Evolutionary conservation across 2,888 invertebrate species (phyloP).

Genomic region (Acanthosepion lycidas): DNA sequence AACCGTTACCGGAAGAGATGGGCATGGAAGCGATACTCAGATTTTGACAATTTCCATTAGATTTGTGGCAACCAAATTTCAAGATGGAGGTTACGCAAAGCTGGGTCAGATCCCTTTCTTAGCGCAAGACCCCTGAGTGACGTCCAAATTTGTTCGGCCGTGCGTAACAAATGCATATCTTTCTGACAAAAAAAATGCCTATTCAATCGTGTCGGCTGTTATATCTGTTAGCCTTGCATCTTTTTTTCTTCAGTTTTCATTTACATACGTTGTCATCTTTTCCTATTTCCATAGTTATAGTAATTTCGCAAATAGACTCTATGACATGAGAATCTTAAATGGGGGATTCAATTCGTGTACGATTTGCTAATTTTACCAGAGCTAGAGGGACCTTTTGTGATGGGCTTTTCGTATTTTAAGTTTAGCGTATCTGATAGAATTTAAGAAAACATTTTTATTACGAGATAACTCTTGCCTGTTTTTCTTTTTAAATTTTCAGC

Average conservation of each 20-base stretch:
- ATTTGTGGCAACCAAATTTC: neutral
- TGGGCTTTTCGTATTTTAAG: no score
- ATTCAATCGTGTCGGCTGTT: neutral
- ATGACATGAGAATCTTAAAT: no score
- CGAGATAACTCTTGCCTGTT: no score
- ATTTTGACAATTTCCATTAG: constrained; percentile 22
- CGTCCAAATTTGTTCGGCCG: neutral
- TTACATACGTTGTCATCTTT: no score
- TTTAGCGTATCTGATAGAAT: no score
- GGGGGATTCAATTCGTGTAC: no score
- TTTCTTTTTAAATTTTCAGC: no score
- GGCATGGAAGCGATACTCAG: neutral
- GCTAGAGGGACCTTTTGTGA: no score
- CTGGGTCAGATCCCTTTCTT: neutral
- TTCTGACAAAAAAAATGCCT: neutral
- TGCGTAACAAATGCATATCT: neutral
- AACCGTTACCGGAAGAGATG: neutral
- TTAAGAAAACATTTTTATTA: no score
- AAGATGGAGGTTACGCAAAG: neutral
- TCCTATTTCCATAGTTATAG: no score
- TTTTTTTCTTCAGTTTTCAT: neutral
- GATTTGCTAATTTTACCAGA: no score
- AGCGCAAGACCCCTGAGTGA: neutral
- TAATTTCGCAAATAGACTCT: no score
- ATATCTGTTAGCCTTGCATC: neutral